Evolutionary conservation across 2,113 vertebrate species (phyloP).

Genomic region (Porphyrio hochstetteri): DNA sequence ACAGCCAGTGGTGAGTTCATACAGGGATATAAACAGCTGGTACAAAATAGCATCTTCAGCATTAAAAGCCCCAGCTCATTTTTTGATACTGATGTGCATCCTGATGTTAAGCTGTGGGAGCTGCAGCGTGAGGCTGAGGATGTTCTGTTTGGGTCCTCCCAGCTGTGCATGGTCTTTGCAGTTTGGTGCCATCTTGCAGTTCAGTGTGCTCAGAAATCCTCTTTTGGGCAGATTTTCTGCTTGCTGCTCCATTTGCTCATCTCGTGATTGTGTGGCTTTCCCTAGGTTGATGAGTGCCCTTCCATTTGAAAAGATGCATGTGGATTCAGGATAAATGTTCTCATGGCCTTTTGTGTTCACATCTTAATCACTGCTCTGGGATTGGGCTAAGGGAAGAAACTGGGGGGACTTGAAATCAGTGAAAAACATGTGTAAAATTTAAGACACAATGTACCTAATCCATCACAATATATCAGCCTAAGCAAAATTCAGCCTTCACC

Average conservation of each 20-base stretch:
- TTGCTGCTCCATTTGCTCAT: accelerated
- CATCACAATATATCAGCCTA: not conserved
- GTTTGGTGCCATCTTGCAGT: not conserved
- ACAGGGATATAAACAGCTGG: not conserved
- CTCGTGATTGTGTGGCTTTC: not conserved
- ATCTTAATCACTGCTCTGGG: not conserved
- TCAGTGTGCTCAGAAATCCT: not conserved
- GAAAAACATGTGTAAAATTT: not conserved
- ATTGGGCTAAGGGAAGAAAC: not conserved
- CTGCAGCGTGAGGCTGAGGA: not conserved
- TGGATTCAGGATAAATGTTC: not conserved
- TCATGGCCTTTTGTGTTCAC: not conserved
- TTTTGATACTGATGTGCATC: accelerated
- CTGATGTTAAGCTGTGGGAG: not conserved
- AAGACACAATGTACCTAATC: not conserved
- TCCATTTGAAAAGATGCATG: not conserved
- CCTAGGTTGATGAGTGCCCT: not conserved
- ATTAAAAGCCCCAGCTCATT: not conserved
- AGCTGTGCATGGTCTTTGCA: not conserved
- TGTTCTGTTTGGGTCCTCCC: not conserved
- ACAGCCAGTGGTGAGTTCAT: not conserved
- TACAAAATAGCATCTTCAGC: not conserved
- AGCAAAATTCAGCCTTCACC: not conserved
- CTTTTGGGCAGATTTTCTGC: not conserved
- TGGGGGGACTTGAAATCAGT: not conserved